These are phyloP conservation scores for Polydrusus tereticollis DNA, from an alignment of 2,888 invertebrate genomes.

Conservation along the genomic window DNA sequence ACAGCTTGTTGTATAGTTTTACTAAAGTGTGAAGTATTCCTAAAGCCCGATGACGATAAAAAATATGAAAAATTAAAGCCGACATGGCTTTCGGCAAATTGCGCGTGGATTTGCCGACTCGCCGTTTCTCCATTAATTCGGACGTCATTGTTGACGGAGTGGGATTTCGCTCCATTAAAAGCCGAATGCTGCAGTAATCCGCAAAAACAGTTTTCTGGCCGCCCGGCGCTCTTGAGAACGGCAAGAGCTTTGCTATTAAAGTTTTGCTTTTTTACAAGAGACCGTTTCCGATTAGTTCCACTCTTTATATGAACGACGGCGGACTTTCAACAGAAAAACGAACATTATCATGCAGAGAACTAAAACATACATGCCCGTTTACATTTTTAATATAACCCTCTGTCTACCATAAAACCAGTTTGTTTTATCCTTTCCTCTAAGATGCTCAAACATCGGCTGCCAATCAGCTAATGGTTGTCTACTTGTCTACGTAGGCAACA, in stretches of 20 bases:
- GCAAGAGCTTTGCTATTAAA: slow-evolving; percentile 41
- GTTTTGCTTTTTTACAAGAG: slow-evolving; percentile 37
- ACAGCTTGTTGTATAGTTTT: slow-evolving; percentile 7
- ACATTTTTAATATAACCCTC: no score
- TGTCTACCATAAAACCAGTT: no score
- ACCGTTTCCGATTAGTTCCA: slow-evolving; percentile 30
- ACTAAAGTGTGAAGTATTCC: no score
- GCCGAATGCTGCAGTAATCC: slow-evolving; percentile 43
- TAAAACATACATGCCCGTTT: neutral
- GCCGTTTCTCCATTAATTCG: slow-evolving; percentile 56
- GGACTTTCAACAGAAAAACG: neutral
- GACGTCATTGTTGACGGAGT: slow-evolving; percentile 55
- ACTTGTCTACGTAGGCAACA: no score
- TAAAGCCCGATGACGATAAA: slow-evolving; percentile 16
- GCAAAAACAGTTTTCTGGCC: slow-evolving; percentile 45
- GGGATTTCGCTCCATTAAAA: slow-evolving; percentile 54
- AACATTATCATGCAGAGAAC: neutral
- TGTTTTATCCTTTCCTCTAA: no score
- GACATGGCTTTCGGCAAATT: slow-evolving; percentile 53
- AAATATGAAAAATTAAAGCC: slow-evolving; percentile 53
- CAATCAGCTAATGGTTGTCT: no score
- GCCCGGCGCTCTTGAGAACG: slow-evolving; percentile 33
- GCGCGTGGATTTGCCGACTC: slow-evolving; percentile 55
- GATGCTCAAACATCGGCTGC: no score
- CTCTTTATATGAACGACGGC: slow-evolving; percentile 27